Base-by-base conservation (phyloP, 2,888 invertebrate genomes). In the Plagodis dolabraria region DNA sequence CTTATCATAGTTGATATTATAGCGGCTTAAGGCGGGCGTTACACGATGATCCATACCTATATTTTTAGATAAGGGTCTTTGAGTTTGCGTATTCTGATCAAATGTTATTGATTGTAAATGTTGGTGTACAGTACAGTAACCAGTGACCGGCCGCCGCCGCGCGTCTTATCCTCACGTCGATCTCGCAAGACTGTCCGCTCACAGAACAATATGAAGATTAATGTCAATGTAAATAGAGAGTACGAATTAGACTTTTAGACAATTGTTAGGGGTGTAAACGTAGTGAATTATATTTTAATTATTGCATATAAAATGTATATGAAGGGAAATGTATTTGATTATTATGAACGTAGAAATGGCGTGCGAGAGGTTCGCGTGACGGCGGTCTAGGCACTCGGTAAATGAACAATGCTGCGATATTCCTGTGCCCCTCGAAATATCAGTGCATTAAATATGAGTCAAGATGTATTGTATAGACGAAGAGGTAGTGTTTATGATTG, bases 61-160 rank as follows among this genome's bases (percentile, higher is more conserved):
- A 81, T 83, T 79, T 82, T 86, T 89, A 89, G 87, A 85, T 85
- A 71, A 89, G 89, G 85, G 84, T 85, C 78, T 85, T 88, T 87
- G 88, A 89, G 89, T 89, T 90, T 89, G 86, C 85, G 87, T 87
- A 88, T 86, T 85, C 83, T 85, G 89, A 89, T 89, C 88, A 89
- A 91, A 88, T 81, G 85, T 88, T 87, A 86, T 89, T 90, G 89
- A 86, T 89, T 90, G 89, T 91, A 90, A 89, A 89, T 89, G 86
- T 86, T 38, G 84, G 76, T 89, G 89, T 89, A 90, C 89, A 22
- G 86, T 85, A 91, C 86, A 89, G 85, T 84, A 80, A 82, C 74
- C 64, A 75, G 78, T 77, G 77, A 70, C 72, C 67, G 76, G 77
- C 75, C 79, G 82, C 79, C 82, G 83, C 79, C 83, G 83, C 82